These are phyloP conservation scores for Oenanthe oenanthe DNA, from an alignment of 2,113 vertebrate species.

Conservation along the genomic window DNA sequence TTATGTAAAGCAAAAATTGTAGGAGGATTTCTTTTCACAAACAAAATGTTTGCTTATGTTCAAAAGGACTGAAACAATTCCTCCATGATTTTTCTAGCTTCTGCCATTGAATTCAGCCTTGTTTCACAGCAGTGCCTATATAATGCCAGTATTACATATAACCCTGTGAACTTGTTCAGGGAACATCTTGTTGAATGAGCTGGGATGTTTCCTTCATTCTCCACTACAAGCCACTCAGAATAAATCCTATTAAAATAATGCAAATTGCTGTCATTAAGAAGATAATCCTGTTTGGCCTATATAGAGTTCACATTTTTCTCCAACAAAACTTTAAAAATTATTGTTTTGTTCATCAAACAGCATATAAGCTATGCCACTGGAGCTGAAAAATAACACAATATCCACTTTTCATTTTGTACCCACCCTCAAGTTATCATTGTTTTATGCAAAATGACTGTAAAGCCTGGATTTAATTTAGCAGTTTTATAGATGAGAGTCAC, in stretches of 20 bases:
- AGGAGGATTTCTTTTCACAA: not conserved
- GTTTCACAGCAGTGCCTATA: not conserved
- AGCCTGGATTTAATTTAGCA: not conserved
- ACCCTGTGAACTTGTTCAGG: conserved; percentile 21
- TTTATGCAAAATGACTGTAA: not conserved
- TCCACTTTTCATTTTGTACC: not conserved
- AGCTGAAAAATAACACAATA: not conserved
- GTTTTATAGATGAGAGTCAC: not conserved
- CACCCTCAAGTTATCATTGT: not conserved
- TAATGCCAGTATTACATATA: conserved; percentile 36
- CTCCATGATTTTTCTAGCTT: not conserved
- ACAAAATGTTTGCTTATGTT: not conserved
- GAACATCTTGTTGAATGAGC: conserved; percentile 54
- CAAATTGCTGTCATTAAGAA: conserved; percentile 69
- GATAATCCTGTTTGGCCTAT: conserved; percentile 71
- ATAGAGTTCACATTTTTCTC: conserved; percentile 38
- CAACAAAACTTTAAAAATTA: conserved; percentile 25
- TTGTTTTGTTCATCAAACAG: not conserved
- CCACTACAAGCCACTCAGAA: conserved; percentile 41
- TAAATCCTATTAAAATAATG: conserved; percentile 75
- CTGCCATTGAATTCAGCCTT: conserved; percentile 9
- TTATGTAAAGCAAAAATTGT: not conserved
- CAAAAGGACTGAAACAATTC: not conserved
- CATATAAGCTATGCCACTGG: not conserved
- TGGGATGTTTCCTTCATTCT: conserved; percentile 61